These are phyloP conservation scores for Toxostoma redivivum DNA, from an alignment of 2,113 vertebrate genomes.

Conservation along the genomic window DNA sequence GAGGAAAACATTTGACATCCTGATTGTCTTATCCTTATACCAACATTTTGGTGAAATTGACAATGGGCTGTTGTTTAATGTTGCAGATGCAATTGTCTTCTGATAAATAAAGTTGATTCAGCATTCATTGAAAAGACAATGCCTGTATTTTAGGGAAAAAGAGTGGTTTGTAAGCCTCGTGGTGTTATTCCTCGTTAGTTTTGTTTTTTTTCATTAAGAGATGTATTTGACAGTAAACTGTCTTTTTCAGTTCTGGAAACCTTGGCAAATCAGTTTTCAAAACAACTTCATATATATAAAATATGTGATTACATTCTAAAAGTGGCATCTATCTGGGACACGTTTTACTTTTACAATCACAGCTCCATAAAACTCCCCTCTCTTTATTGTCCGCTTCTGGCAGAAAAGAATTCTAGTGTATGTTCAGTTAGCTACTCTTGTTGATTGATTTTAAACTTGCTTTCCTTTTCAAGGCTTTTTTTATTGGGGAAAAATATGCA, in stretches of 20 bases:
- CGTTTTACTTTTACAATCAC: not conserved
- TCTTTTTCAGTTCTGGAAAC: not conserved
- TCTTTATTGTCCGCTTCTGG: not conserved
- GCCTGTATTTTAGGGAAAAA: not conserved
- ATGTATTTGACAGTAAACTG: not conserved
- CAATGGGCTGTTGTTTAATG: not conserved
- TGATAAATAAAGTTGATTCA: constrained; percentile 10
- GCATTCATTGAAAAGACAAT: constrained; percentile 42
- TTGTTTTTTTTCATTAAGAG: not conserved
- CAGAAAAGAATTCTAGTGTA: not conserved
- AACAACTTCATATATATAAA: not conserved
- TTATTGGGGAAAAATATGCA: fast-evolving
- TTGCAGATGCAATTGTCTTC: constrained; percentile 5
- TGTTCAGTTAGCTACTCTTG: not conserved
- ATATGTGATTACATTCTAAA: not conserved
- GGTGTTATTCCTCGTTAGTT: not conserved
- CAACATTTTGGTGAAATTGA: not conserved
- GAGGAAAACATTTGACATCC: not conserved
- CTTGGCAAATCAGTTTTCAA: not conserved
- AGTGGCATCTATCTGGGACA: not conserved
- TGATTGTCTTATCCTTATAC: not conserved
- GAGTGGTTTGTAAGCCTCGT: not conserved
- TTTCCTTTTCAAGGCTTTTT: not conserved
- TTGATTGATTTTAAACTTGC: not conserved
- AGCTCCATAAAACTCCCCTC: not conserved